phyloP scores from a whole-genome alignment of 2,888 invertebrate species.

The Sthenelais limicola region DNA sequence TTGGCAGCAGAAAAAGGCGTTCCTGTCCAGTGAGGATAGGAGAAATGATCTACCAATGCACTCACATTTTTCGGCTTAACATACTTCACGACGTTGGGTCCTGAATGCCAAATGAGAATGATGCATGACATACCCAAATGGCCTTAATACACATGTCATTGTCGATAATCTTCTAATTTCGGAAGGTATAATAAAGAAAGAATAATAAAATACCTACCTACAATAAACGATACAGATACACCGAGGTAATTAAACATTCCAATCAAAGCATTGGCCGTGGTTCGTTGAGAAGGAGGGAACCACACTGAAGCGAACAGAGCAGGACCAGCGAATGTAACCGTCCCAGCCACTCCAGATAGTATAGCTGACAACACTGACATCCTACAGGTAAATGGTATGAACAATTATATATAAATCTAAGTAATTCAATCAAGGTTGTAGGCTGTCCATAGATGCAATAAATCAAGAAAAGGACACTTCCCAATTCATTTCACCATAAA shows the following conservation, averaged over 20 bases:
- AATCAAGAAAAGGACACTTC: not conserved
- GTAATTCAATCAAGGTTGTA: not conserved
- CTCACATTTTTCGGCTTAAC: too few species aligned
- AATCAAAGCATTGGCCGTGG: slow-evolving; percentile 65
- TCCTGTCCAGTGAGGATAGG: too few species aligned
- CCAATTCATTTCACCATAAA: not conserved
- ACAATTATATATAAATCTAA: not conserved
- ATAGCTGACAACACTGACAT: slow-evolving; percentile 54
- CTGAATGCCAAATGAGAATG: too few species aligned
- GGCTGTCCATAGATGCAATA: too few species aligned
- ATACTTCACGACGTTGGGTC: too few species aligned
- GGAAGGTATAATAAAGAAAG: too few species aligned
- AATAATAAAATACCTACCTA: slow-evolving; percentile 29
- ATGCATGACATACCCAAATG: too few species aligned
- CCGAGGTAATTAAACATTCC: slow-evolving; percentile 35
- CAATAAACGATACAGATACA: slow-evolving; percentile 22
- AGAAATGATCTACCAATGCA: too few species aligned
- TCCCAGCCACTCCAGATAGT: slow-evolving; percentile 72
- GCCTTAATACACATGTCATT: too few species aligned
- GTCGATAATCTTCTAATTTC: too few species aligned
- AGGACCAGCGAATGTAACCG: slow-evolving; percentile 71
- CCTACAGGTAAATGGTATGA: slow-evolving; percentile 18
- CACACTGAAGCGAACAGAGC: slow-evolving; percentile 72
- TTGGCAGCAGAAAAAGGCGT: too few species aligned
- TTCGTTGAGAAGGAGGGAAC: slow-evolving; percentile 73